phyloP scores from a whole-genome alignment of 2,113 vertebrate species.

The Ia io region DNA sequence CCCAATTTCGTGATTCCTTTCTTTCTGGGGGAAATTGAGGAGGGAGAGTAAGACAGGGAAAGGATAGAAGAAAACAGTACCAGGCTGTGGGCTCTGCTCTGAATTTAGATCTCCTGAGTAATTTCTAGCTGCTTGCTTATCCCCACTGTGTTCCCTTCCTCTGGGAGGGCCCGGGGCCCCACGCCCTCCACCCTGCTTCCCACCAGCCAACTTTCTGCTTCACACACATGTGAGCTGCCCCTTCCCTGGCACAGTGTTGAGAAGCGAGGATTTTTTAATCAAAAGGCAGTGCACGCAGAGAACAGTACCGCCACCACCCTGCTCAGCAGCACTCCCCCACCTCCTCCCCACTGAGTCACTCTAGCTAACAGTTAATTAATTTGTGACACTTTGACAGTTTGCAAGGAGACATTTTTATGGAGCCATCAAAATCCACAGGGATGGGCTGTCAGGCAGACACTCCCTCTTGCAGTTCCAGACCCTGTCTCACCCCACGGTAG shows the following conservation, averaged over 20 bases:
- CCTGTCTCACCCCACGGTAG: background rate
- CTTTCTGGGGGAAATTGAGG: background rate
- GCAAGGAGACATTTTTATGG: constrained; percentile 81
- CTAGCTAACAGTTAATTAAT: constrained; percentile 88
- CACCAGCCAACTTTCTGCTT: background rate
- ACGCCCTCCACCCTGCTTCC: background rate
- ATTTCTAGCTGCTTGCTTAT: background rate
- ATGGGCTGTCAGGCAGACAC: constrained; percentile 80
- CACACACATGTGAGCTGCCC: background rate
- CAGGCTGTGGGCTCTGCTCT: background rate
- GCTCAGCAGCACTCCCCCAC: constrained; percentile 66
- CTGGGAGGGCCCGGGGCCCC: background rate
- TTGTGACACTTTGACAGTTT: constrained; percentile 88
- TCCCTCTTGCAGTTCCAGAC: constrained; percentile 64
- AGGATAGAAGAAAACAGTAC: background rate
- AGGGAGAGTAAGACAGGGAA: background rate
- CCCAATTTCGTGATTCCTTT: background rate
- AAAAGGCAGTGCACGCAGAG: constrained; percentile 69
- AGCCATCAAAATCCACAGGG: constrained; percentile 80
- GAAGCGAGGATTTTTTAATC: constrained; percentile 15
- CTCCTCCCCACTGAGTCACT: constrained; percentile 83
- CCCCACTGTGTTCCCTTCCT: background rate
- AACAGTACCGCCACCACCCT: constrained; percentile 60
- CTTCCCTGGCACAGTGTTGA: background rate
- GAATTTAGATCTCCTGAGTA: background rate